phyloP scores from a whole-genome alignment of 1,140 invertebrate species.

The Maconellicoccus hirsutus region DNA sequence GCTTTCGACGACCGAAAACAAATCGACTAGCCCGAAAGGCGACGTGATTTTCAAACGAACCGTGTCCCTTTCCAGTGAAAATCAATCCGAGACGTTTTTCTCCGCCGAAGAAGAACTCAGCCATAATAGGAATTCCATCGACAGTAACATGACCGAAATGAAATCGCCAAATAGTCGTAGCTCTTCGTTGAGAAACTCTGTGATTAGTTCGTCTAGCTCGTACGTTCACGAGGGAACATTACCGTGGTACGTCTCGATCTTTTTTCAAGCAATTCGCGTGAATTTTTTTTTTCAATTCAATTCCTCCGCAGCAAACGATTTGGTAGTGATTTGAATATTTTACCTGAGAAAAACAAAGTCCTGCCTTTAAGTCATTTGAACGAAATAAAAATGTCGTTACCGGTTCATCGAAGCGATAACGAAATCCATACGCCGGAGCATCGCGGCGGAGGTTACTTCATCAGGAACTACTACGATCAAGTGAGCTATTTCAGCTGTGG shows the following conservation, averaged over 20 bases:
- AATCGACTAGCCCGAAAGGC: not conserved
- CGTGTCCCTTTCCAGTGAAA: slow-evolving; percentile 74
- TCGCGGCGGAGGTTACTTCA: slow-evolving; percentile 5
- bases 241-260: slow-evolving; percentile 29
- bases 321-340: slow-evolving; percentile 40
- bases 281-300: slow-evolving; percentile 16
- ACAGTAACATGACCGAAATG: not conserved
- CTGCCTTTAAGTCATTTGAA: slow-evolving; percentile 2
- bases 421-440: slow-evolving; percentile 46
- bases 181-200: slow-evolving; percentile 13
- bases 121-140: slow-evolving; percentile 31
- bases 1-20: not conserved
- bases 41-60: slow-evolving; percentile 41
- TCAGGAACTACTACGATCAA: not conserved
- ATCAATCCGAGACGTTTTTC: slow-evolving; percentile 80
- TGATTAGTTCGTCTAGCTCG: slow-evolving; percentile 1
- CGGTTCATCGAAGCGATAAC: slow-evolving; percentile 45
- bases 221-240: not conserved
- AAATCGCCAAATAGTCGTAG: slow-evolving; percentile 17
- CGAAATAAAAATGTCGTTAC: slow-evolving; percentile 32
- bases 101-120: slow-evolving; percentile 75
- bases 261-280: slow-evolving; percentile 43
- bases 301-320: slow-evolving; percentile 35
- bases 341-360: slow-evolving; percentile 26
- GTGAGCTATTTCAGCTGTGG: not conserved